Conservation (phyloP, 2,888 invertebrate genomes). For the Argynnis bischoffii region DNA sequence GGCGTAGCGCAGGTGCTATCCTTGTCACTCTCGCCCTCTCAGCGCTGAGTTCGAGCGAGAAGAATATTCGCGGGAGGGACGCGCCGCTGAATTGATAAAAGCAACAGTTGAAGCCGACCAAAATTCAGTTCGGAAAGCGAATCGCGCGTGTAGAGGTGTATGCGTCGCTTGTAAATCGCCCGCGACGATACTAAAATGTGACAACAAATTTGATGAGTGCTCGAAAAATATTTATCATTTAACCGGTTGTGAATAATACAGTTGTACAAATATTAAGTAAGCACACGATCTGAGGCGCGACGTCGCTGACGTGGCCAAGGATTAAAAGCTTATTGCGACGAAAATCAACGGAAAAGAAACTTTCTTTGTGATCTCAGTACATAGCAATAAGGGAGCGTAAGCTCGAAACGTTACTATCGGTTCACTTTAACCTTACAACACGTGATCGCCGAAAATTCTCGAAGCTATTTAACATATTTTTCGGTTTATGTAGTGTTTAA, state of each 20-base stretch:
- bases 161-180: constrained; percentile 49
- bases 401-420: constrained; percentile 60
- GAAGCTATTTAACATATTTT: constrained; percentile 58
- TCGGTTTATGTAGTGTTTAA: constrained; percentile 63
- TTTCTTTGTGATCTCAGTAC: constrained; percentile 61
- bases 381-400: constrained; percentile 53
- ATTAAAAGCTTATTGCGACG: constrained; percentile 75
- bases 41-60: constrained; percentile 62
- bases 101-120: constrained; percentile 74
- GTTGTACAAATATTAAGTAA: constrained; percentile 44
- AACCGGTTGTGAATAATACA: constrained; percentile 51
- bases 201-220: constrained; percentile 68
- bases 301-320: constrained; percentile 73
- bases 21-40: constrained; percentile 52
- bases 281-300: constrained; percentile 54
- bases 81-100: constrained; percentile 75
- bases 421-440: constrained; percentile 49
- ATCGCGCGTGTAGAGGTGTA: constrained; percentile 56
- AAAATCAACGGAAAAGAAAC: constrained; percentile 68
- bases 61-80: constrained; percentile 59
- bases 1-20: constrained; percentile 55
- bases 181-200: constrained; percentile 74
- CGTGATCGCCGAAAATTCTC: constrained; percentile 75
- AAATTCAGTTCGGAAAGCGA: constrained; percentile 75
- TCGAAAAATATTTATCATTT: constrained; percentile 54